These are phyloP conservation scores for Pammene aurita DNA, from an alignment of 2,888 invertebrate genomes.

Conservation along the genomic window DNA sequence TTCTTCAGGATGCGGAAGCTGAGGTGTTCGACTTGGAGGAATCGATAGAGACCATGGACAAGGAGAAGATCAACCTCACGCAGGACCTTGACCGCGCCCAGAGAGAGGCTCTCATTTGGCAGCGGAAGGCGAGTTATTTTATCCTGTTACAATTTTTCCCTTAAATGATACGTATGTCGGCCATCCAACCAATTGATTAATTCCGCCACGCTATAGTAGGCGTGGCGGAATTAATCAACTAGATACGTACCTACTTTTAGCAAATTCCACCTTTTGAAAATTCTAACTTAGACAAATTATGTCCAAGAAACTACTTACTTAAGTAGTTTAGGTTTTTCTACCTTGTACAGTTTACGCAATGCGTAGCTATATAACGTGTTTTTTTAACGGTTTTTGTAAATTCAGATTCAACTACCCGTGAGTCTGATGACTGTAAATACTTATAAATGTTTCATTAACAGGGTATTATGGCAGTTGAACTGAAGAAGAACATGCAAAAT, in stretches of 20 bases:
- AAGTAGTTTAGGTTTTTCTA: no score
- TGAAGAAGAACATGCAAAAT: constrained; percentile 86
- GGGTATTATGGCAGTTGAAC: constrained; percentile 87
- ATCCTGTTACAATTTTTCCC: neutral
- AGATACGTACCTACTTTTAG: no score
- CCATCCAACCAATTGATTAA: no score
- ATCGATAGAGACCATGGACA: constrained; percentile 86
- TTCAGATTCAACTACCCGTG: neutral
- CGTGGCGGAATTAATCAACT: no score
- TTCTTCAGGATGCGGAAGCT: constrained; percentile 85
- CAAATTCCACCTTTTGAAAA: no score
- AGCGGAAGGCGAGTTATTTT: constrained; percentile 85
- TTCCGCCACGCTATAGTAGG: no score
- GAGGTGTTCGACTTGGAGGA: constrained; percentile 86
- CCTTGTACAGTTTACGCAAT: no score
- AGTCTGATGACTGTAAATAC: neutral
- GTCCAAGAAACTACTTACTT: no score
- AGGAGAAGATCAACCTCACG: constrained; percentile 85
- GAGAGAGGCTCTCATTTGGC: constrained; percentile 90
- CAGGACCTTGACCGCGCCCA: constrained; percentile 85
- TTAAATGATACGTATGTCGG: neutral
- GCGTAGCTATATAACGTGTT: no score
- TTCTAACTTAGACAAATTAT: no score
- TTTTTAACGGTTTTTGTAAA: no score
- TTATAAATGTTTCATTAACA: constrained; percentile 47